A percentile compares a stretch with the other conserved stretches of the same genome.
Evolutionary conservation across 1,140 invertebrate genomes (phyloP).

Genomic region (Campodea augens): DNA sequence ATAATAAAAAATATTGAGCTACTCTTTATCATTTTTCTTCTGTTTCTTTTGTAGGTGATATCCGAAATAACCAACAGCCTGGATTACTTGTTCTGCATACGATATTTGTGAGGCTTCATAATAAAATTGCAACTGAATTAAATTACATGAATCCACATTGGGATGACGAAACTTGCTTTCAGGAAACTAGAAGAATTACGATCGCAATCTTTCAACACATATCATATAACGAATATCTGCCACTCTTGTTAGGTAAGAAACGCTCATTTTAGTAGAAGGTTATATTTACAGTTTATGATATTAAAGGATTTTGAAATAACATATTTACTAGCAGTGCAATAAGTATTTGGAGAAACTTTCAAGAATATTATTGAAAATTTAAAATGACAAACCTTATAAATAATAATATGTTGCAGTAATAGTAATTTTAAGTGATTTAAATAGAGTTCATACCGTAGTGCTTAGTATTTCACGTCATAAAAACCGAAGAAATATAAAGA

Average conservation of each 20-base stretch:
- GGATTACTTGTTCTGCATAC: slow-evolving; percentile 63
- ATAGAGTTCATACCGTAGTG: too few relatives aligned
- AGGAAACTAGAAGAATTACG: slow-evolving; percentile 62
- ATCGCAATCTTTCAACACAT: slow-evolving; percentile 67
- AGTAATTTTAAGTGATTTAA: too few relatives aligned
- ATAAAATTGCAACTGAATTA: slow-evolving; percentile 56
- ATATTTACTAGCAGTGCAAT: slow-evolving; percentile 2
- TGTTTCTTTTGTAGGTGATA: slow-evolving; percentile 43
- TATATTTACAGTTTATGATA: slow-evolving; percentile 4
- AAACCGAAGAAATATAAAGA: too few relatives aligned
- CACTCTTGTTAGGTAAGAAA: slow-evolving; percentile 51
- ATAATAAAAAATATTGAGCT: too few relatives aligned
- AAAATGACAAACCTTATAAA: too few relatives aligned
- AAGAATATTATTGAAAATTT: not conserved
- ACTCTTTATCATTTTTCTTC: too few relatives aligned
- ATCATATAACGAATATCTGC: slow-evolving; percentile 68
- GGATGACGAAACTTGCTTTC: slow-evolving; percentile 66
- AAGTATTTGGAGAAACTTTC: slow-evolving; percentile 5
- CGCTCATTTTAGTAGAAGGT: slow-evolving; percentile 11
- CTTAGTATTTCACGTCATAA: too few relatives aligned
- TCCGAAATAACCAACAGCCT: slow-evolving; percentile 68
- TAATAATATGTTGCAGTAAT: too few relatives aligned
- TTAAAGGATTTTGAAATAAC: slow-evolving; percentile 6
- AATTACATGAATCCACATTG: slow-evolving; percentile 62
- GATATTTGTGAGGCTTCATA: slow-evolving; percentile 71